phyloP scores from a whole-genome alignment of 2,113 vertebrate species.

The Haplotaxodon microlepis region DNA sequence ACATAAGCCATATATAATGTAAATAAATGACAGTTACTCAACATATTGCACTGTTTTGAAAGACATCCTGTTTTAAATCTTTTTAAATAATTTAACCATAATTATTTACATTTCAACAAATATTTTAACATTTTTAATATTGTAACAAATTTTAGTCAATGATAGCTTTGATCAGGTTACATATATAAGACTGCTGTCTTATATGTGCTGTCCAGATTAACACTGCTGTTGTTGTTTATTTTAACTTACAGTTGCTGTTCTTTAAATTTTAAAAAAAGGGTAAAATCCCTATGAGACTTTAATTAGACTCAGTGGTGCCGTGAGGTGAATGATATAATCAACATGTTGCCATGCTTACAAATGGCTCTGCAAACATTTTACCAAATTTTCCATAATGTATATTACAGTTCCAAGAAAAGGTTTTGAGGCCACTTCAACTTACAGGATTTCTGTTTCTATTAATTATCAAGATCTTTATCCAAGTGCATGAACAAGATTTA shows the following conservation, averaged over 20 bases:
- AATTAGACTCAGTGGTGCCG: neutral
- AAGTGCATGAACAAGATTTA: neutral
- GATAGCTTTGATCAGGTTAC: neutral
- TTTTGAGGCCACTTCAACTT: neutral
- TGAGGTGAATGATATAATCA: neutral
- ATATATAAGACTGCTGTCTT: neutral
- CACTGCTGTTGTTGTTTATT: neutral
- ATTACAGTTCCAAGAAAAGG: neutral
- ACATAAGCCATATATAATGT: neutral
- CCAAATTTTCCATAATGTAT: neutral
- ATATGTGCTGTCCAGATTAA: neutral
- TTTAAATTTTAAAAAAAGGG: neutral
- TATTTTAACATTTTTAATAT: neutral
- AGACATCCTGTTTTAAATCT: fast-evolving
- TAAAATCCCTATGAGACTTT: neutral
- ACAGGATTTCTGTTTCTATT: neutral
- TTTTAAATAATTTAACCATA: neutral
- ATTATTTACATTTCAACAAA: neutral
- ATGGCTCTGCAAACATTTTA: neutral
- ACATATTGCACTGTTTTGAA: neutral
- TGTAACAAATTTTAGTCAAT: neutral
- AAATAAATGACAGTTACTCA: neutral
- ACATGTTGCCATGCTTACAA: neutral
- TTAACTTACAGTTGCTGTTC: neutral
- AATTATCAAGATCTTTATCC: neutral